phyloP scores from a whole-genome alignment of 2,797 vertebrate species.

The Sebastes dallii region DNA sequence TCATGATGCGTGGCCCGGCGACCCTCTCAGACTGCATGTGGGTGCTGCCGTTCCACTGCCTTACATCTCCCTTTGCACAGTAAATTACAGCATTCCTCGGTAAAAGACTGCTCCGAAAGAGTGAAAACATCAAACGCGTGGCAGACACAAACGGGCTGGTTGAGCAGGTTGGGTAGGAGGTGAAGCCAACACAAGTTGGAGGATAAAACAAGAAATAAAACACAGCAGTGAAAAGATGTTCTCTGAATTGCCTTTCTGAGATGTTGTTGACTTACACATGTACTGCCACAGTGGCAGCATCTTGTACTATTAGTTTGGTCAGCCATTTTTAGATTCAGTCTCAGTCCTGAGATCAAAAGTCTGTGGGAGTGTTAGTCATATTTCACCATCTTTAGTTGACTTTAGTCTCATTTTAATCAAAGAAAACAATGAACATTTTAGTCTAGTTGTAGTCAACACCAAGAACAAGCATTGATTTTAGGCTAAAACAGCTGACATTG shows the following conservation, averaged over 20 bases:
- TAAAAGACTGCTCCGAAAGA: conserved; percentile 11
- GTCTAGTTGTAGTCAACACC: background rate
- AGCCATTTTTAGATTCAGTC: background rate
- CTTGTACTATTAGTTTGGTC: background rate
- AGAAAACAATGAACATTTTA: background rate
- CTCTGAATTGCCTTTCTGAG: background rate
- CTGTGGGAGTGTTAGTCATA: background rate
- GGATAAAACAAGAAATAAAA: conserved; percentile 47
- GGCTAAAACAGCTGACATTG: background rate
- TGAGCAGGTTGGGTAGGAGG: conserved; percentile 63
- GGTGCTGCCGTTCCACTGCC: conserved; percentile 16
- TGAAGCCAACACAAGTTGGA: conserved; percentile 33
- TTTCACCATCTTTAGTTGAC: background rate
- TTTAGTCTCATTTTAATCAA: background rate
- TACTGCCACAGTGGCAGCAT: background rate
- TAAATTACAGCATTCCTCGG: conserved; percentile 36
- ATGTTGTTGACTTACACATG: background rate
- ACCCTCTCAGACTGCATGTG: conserved; percentile 46
- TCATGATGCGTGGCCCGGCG: background rate
- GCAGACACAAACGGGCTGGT: conserved; percentile 45
- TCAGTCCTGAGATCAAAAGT: background rate
- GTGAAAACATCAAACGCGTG: conserved; percentile 38
- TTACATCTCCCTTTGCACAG: background rate
- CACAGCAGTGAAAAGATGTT: conserved; percentile 1
- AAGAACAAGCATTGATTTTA: background rate